These are phyloP conservation scores for Ailurus styani DNA, from an alignment of 2,113 vertebrate species.

Conservation along the genomic window DNA sequence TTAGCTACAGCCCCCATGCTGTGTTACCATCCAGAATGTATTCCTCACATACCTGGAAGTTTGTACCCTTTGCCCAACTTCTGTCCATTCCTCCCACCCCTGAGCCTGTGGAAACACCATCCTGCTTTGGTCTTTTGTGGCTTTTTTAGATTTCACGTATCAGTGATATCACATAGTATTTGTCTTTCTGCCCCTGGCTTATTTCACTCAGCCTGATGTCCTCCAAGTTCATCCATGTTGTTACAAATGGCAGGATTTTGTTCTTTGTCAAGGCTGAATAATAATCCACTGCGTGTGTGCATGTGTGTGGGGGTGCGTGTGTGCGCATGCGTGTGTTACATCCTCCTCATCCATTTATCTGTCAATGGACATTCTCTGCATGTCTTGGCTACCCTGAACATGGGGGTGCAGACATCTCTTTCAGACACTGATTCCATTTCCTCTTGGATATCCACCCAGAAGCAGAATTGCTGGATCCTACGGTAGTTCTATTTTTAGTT, in stretches of 20 bases:
- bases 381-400: accelerated
- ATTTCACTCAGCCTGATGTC: neutral
- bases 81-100: neutral
- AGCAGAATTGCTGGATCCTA: neutral
- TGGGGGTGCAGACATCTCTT: neutral
- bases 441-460: neutral
- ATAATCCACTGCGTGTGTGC: too few relatives aligned
- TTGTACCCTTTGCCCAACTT: neutral
- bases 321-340: neutral
- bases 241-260: too few relatives aligned
- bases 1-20: neutral
- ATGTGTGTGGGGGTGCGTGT: neutral
- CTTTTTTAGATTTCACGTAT: neutral
- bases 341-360: neutral
- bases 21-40: neutral
- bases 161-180: accelerated
- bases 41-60: neutral
- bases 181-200: neutral
- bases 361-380: accelerated
- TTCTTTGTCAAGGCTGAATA: neutral
- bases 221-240: neutral
- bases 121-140: neutral
- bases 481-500: neutral
- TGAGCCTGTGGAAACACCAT: neutral
- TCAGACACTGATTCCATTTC: neutral